These are phyloP conservation scores for Tyria jacobaeae DNA, from an alignment of 2,888 invertebrate species.

Conservation along the genomic window DNA sequence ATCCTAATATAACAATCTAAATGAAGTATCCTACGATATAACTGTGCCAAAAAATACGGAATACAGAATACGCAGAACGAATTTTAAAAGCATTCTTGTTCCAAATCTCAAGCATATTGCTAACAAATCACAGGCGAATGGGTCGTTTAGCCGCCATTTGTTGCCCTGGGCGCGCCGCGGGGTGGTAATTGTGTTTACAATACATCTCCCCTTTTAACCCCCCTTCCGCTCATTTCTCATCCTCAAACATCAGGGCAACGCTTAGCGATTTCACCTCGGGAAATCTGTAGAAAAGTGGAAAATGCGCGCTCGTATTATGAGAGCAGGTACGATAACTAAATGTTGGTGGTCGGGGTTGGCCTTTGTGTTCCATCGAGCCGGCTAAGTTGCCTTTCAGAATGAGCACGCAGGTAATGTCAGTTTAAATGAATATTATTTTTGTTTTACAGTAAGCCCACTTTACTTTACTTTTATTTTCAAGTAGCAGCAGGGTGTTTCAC, in stretches of 20 bases:
- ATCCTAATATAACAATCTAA: constrained; percentile 37
- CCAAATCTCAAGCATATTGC: constrained; percentile 85
- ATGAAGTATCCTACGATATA: constrained; percentile 29
- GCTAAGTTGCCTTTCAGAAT: constrained; percentile 38
- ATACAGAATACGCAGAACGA: constrained; percentile 59
- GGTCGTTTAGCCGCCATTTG: constrained; percentile 85
- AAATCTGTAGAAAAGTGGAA: constrained; percentile 69
- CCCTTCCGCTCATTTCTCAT: constrained; percentile 81
- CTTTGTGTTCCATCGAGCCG: constrained; percentile 48
- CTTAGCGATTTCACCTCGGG: constrained; percentile 78
- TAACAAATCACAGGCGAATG: constrained; percentile 85
- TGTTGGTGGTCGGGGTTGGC: constrained; percentile 33
- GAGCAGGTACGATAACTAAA: constrained; percentile 39
- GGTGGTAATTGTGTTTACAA: constrained; percentile 83
- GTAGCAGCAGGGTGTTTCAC: neutral
- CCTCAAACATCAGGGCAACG: constrained; percentile 74
- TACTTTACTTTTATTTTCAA: neutral
- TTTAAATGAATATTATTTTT: constrained; percentile 21
- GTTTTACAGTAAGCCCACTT: neutral
- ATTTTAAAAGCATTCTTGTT: constrained; percentile 76
- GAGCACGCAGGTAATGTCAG: constrained; percentile 19
- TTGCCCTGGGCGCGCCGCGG: constrained; percentile 66
- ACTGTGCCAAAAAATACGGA: constrained; percentile 50
- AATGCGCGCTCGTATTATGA: constrained; percentile 56
- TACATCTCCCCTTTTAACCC: constrained; percentile 63